Percentiles rank a stretch among this genome's conserved stretches.
Conservation (phyloP, 2,113 vertebrate species). For the Gymnogyps californianus region DNA sequence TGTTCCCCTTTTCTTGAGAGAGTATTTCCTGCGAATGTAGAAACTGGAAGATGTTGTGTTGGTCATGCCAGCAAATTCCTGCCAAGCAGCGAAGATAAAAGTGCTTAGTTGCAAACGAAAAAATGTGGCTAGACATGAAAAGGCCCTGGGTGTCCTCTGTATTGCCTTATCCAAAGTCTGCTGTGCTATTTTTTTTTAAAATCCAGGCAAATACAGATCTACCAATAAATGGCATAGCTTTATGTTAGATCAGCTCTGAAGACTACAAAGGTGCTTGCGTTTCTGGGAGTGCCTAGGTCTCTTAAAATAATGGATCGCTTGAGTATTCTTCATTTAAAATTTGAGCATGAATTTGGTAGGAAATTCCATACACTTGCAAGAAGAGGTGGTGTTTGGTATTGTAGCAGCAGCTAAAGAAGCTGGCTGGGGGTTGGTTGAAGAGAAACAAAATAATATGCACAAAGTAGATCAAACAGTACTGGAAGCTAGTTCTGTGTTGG, state of each 20-base stretch:
- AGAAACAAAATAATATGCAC: neutral
- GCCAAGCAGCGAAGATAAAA: neutral
- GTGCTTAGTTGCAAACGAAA: neutral
- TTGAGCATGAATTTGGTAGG: neutral
- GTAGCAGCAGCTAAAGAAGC: neutral
- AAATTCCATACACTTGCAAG: neutral
- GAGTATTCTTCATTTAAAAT: neutral
- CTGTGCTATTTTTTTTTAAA: neutral
- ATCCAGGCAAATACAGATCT: neutral
- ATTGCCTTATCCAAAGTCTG: neutral
- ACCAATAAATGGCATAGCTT: neutral
- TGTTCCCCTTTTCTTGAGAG: neutral
- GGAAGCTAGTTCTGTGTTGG: neutral
- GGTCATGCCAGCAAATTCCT: neutral
- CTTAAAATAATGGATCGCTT: neutral
- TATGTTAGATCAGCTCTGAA: neutral
- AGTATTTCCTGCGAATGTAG: neutral
- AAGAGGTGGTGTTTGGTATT: neutral
- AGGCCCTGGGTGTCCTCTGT: neutral
- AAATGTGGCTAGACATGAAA: accelerated
- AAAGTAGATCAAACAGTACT: neutral
- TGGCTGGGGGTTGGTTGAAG: neutral
- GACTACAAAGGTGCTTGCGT: neutral
- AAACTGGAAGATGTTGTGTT: neutral
- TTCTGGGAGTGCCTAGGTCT: neutral